Percentiles rank a stretch among this genome's conserved stretches.
Conservation (phyloP, 2,888 invertebrate genomes). For the Drosophila suboccidentalis region DNA sequence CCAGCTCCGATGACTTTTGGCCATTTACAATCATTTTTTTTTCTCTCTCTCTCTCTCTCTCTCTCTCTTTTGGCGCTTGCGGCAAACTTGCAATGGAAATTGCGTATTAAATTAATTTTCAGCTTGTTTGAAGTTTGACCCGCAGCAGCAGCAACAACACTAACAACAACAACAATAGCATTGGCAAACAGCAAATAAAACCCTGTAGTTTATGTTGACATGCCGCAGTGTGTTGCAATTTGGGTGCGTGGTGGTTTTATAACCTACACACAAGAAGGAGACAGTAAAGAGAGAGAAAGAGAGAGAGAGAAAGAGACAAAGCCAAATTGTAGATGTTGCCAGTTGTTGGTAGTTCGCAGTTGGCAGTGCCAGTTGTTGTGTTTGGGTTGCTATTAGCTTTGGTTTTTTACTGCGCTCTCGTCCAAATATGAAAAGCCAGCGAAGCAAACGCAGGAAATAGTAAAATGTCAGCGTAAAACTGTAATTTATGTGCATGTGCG, state of each 20-base stretch:
- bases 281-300: constrained; percentile 3
- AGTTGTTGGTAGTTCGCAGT: constrained; percentile 33
- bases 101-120: constrained; percentile 79
- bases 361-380: constrained; percentile 26
- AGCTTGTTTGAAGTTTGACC: constrained; percentile 77
- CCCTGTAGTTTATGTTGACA: constrained; percentile 73
- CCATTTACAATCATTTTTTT: constrained; percentile 75
- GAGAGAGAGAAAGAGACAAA: constrained; percentile 43
- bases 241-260: constrained; percentile 44
- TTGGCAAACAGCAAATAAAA: constrained; percentile 66
- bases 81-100: constrained; percentile 61
- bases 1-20: constrained; percentile 73
- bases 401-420: constrained; percentile 69
- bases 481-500: constrained; percentile 81
- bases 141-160: constrained; percentile 29
- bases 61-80: constrained; percentile 25
- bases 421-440: constrained; percentile 75
- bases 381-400: constrained; percentile 68
- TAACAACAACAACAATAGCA: constrained; percentile 16
- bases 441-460: constrained; percentile 70
- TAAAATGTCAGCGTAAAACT: constrained; percentile 82
- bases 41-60: constrained; percentile 28
- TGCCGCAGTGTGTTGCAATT: constrained; percentile 60
- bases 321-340: constrained; percentile 58
- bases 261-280: constrained; percentile 36